Conservation (phyloP, 2,888 invertebrate species). For the Philonicus albiceps region DNA sequence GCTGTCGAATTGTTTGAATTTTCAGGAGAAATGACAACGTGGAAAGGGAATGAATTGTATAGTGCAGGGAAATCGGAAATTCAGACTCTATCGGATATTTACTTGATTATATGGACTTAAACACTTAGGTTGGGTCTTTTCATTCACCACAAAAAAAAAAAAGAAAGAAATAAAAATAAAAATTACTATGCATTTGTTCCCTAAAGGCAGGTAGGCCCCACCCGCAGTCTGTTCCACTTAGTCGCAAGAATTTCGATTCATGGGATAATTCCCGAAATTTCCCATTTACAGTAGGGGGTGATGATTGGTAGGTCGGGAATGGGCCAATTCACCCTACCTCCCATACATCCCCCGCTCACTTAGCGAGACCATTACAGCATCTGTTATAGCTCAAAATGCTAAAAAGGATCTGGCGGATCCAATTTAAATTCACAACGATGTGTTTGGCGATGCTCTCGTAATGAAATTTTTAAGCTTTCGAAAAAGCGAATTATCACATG, state of each 20-base stretch:
- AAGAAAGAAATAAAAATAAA: background rate
- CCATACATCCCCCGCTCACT: background rate
- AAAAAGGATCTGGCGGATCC: slow-evolving; percentile 9
- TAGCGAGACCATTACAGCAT: background rate
- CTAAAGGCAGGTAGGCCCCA: background rate
- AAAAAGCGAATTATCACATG: slow-evolving; percentile 14
- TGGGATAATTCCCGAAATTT: background rate
- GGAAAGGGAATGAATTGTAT: background rate
- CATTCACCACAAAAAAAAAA: background rate
- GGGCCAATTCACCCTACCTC: background rate
- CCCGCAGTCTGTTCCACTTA: background rate
- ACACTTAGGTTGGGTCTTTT: background rate
- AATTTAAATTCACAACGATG: background rate
- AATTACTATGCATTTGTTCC: background rate
- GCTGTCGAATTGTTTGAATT: background rate
- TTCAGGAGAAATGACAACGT: background rate
- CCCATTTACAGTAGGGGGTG: background rate
- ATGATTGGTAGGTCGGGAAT: background rate
- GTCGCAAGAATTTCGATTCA: background rate
- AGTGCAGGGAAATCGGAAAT: background rate
- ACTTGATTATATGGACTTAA: background rate
- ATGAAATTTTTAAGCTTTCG: slow-evolving; percentile 3
- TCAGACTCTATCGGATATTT: background rate
- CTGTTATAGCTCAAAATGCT: background rate
- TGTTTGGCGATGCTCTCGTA: slow-evolving; percentile 1